Percentiles rank a stretch among this genome's conserved stretches.
These are phyloP conservation scores for Periplaneta americana DNA, from an alignment of 1,140 invertebrate species.

Conservation along the genomic window DNA sequence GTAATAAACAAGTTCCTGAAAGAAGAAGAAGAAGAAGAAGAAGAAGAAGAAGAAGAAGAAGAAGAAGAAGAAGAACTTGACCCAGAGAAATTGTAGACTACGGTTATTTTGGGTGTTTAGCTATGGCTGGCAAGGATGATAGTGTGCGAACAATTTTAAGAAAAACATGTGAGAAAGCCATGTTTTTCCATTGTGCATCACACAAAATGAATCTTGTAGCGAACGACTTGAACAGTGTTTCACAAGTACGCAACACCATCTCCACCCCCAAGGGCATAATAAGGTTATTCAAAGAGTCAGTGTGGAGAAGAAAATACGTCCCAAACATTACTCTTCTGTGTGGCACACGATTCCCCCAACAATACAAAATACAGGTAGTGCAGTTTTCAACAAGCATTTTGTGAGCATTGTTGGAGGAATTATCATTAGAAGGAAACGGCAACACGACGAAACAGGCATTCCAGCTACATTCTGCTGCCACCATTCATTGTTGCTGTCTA, in stretches of 20 bases:
- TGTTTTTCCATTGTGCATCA: constrained; percentile 33
- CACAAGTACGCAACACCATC: constrained; percentile 15
- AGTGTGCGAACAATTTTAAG: constrained; percentile 30
- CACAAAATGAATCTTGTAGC: constrained; percentile 36
- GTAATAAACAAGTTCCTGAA: no score
- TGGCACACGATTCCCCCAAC: constrained; percentile 22
- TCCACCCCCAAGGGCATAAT: constrained; percentile 19
- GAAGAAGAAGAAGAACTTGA: constrained; percentile 14
- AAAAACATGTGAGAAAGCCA: constrained; percentile 30
- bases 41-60: no score
- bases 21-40: no score
- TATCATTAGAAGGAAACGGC: background rate
- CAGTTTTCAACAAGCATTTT: constrained; percentile 19
- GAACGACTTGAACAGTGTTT: constrained; percentile 22
- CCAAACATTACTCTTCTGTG: constrained; percentile 21
- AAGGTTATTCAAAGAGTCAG: constrained; percentile 16
- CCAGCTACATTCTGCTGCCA: background rate
- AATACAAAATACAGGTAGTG: constrained; percentile 23
- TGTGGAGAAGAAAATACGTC: constrained; percentile 12
- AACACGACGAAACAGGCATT: background rate
- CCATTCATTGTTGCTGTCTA: no score
- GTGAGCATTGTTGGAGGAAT: background rate
- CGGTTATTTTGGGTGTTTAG: constrained; percentile 31
- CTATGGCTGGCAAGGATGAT: constrained; percentile 30
- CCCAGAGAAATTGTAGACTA: constrained; percentile 20